Base-by-base conservation (phyloP, 1,140 invertebrate genomes). In the Zeugodacus cucurbitae region DNA sequence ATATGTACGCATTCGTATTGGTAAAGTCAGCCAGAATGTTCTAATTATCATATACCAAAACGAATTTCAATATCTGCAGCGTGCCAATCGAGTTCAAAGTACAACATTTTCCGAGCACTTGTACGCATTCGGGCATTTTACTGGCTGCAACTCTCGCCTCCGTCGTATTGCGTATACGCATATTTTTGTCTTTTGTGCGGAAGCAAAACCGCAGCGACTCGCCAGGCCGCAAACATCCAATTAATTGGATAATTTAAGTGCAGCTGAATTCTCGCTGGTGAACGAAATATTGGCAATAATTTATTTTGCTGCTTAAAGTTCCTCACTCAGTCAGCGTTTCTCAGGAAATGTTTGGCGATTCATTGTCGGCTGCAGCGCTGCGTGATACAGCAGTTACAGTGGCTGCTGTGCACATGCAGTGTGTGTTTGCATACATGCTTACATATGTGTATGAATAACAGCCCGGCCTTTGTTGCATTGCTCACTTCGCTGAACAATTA, bases 181-280 rank as follows among this genome's bases (percentile, higher is more conserved):
- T 17, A 6, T 67, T n/a, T 67, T 8, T 67, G 64, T 17, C 64
- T 34, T 34, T 67, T 67, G 29, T 29, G 20, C 70, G 29, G n/a
- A 37, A 74, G 37, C 34, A 74, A 74, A 74, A 74, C 34, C 34
- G 37, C 70, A 37, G 29, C 32, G 70, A 44, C 17, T n/a, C 34
- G 0, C 70, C 37, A 26, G n/a, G 70, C 32, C 70, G 70, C 70
- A 74, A 34, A 41, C 70, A 74, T 34, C 20, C 70, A 74, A 74
- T 74, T 74, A 74, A 74, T 74, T 74, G 70, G 34, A 74, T 74
- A 74, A 74, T 74, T 74, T 74, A 74, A 74, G 70, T 74, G 34
- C 34, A 41, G 29, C 70, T 14, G 37, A 44, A 74, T 29, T 22
- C 32, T 44, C 37, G 34, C 70, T 41, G 70, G 37, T 17, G 70